Evolutionary conservation across 1,140 invertebrate species (phyloP).

Genomic region (Galleria mellonella): DNA sequence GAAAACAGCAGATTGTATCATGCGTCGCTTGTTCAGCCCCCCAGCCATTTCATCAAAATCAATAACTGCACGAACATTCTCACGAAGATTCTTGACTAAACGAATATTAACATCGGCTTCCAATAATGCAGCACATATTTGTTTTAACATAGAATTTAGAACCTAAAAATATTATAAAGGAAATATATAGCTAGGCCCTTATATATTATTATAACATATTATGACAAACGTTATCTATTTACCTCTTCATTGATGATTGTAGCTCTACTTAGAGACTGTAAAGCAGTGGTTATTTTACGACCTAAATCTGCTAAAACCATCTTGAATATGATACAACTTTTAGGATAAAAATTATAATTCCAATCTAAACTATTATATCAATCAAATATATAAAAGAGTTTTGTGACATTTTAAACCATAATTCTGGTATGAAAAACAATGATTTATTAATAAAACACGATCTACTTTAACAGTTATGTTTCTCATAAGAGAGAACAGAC

Average conservation of each 20-base stretch:
- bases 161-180: slow-evolving; percentile 79
- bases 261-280: slow-evolving; percentile 97
- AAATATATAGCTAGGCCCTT: neutral
- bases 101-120: slow-evolving; percentile 99
- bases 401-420: slow-evolving; percentile 15
- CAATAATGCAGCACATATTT: slow-evolving; percentile 96
- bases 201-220: too few relatives aligned
- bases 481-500: too few relatives aligned
- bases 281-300: slow-evolving; percentile 98
- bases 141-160: slow-evolving; percentile 99
- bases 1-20: slow-evolving; percentile 99
- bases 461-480: too few relatives aligned
- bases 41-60: slow-evolving; percentile 99
- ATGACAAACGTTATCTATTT: too few relatives aligned
- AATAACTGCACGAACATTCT: slow-evolving; percentile 98
- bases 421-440: too few relatives aligned
- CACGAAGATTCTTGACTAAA: slow-evolving; percentile 95
- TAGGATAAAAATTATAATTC: neutral
- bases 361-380: neutral
- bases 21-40: slow-evolving; percentile 97
- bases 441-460: too few relatives aligned
- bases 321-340: slow-evolving; percentile 22
- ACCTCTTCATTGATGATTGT: slow-evolving; percentile 99
- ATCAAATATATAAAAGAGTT: neutral
- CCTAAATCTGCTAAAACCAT: slow-evolving; percentile 99